Evolutionary conservation across 2,113 vertebrate genomes (phyloP).

Genomic region (Elephantulus edwardii): DNA sequence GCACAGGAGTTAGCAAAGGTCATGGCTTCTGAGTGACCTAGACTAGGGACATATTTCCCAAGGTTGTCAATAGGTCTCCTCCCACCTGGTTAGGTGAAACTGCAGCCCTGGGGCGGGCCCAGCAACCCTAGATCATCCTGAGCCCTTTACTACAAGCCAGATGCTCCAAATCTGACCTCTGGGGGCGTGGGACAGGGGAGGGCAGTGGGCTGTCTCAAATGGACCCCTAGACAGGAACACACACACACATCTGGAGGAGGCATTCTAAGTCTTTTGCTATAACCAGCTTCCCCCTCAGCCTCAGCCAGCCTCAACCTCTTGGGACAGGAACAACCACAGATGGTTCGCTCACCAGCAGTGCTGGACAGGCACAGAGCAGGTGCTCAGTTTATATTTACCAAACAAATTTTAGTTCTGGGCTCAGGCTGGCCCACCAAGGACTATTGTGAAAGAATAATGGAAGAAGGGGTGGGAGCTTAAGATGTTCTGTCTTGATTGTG

Average conservation of each 20-base stretch:
- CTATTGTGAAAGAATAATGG: not conserved
- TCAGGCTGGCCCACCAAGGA: not conserved
- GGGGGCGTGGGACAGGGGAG: not conserved
- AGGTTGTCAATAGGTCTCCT: not conserved
- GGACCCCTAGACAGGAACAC: not conserved
- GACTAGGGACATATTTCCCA: not conserved
- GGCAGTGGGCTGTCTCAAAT: not conserved
- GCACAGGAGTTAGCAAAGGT: not conserved
- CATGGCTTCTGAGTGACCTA: not conserved
- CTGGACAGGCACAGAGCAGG: conserved; percentile 1
- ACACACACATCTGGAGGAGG: not conserved
- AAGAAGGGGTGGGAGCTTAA: not conserved
- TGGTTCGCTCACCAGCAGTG: not conserved
- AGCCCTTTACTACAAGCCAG: not conserved
- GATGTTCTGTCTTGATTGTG: not conserved
- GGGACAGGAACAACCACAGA: not conserved
- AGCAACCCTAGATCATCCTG: not conserved
- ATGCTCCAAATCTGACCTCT: not conserved
- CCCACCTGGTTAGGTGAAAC: not conserved
- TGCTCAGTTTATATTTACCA: not conserved
- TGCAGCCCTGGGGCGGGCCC: not conserved
- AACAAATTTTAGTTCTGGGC: not conserved
- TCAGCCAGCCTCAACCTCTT: not conserved
- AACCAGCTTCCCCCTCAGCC: not conserved
- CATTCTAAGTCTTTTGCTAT: not conserved